These are phyloP conservation scores for Diplolepis rosae DNA, from an alignment of 2,888 invertebrate genomes.

Conservation along the genomic window DNA sequence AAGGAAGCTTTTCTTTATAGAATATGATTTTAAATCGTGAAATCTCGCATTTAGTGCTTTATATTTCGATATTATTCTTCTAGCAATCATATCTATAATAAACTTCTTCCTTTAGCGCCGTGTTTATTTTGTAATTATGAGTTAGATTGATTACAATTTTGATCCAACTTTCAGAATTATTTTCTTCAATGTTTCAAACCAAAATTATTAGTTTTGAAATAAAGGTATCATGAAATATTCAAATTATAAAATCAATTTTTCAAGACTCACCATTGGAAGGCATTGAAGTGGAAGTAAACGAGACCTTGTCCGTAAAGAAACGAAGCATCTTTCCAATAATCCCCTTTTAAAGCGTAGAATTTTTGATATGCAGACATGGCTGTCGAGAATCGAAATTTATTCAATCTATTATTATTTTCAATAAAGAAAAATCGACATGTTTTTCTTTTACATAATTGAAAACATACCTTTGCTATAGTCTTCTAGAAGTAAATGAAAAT, in stretches of 20 bases:
- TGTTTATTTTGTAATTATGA: too few relatives aligned
- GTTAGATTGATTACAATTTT: too few relatives aligned
- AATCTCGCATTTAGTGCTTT: too few relatives aligned
- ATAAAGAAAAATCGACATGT: neutral
- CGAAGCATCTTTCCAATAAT: conserved; percentile 91
- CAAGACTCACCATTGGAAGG: conserved; percentile 93
- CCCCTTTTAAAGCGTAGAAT: conserved; percentile 85
- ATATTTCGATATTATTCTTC: too few relatives aligned
- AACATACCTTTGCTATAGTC: conserved; percentile 93
- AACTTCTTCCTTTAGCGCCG: too few relatives aligned
- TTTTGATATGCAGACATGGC: conserved; percentile 98
- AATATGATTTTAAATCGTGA: too few relatives aligned
- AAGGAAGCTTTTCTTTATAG: too few relatives aligned
- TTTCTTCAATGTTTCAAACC: too few relatives aligned
- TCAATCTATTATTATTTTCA: neutral
- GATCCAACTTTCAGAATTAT: too few relatives aligned
- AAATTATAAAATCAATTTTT: neutral
- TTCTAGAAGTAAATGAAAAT: conserved; percentile 93
- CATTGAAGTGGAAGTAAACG: conserved; percentile 97
- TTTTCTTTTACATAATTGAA: too few relatives aligned
- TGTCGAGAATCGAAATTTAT: conserved; percentile 74
- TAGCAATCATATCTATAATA: too few relatives aligned
- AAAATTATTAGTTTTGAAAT: neutral
- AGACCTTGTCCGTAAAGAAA: conserved; percentile 96
- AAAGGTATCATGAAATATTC: too few relatives aligned